Evolutionary conservation across 2,113 vertebrate species (phyloP), one percentile per base, ranked within the genome.

Genomic region (Carassius gibelio): DNA sequence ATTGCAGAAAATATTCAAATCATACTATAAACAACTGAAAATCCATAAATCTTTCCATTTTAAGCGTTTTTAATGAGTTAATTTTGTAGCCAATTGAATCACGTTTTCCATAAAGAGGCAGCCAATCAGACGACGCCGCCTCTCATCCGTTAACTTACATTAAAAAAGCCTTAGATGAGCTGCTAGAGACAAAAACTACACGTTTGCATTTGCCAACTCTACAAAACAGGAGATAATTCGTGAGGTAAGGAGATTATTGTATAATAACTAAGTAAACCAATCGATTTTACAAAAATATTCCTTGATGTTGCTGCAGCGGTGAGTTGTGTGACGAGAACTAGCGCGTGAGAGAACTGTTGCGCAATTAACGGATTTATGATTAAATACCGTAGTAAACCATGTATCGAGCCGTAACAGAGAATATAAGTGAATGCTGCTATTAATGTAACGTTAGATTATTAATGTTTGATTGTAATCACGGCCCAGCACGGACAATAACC

Each of bases 81-180:
- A 48, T 74, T 74, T 42, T 23, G 38, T 74, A 74, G 42, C 71
- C 71, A 74, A 74, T 74, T 11, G 3, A 21, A 48, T 74, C 71
- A 48, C 11, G 13, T 8, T 48, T 6, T 74, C 13, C 21, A 48
- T 5, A 11, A 7, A 5, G 71, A n/a, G 21, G 71, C 71, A 8
- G n/a, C 71, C 71, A 74, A 74, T 74, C 71, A 74, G 10, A 48
- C 71, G 71, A 48, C 38, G 71, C 71, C 71, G 48, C 21, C 38
- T 45, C 21, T 11, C 21, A 23, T 14, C 2, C 2, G 14, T 48
- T 5, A 3, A 3, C 5, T 45, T 45, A 68, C 26, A 26, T 26
- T 26, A 26, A 26, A 26, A 68, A 19, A 69, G 17, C 3, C 36
- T 1, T 19, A 71, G 68, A 21, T 21, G 8, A 42, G 6, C 64